These are phyloP conservation scores for Burhinus oedicnemus DNA, from an alignment of 2,113 vertebrate genomes.

Conservation along the genomic window DNA sequence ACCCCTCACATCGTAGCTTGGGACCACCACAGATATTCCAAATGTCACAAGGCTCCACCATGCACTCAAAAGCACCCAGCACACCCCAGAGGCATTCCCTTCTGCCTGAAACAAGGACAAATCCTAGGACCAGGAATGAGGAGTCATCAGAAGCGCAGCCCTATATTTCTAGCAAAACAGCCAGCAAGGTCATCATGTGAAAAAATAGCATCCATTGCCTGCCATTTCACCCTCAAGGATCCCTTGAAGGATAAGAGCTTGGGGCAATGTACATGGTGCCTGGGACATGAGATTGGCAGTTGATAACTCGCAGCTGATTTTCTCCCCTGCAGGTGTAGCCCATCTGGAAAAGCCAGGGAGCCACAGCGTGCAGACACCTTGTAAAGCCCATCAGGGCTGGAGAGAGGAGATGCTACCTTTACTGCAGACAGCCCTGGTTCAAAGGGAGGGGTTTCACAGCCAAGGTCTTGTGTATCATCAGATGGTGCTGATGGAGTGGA, in stretches of 20 bases:
- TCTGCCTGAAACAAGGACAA: background rate
- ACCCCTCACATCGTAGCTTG: accelerated
- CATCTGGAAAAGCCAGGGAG: background rate
- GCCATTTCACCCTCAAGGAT: too few species aligned
- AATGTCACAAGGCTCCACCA: accelerated
- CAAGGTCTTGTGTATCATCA: background rate
- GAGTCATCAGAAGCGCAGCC: accelerated
- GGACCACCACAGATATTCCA: background rate
- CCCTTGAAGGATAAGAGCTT: background rate
- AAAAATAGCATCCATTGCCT: accelerated
- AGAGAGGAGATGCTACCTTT: accelerated
- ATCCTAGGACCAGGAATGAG: background rate
- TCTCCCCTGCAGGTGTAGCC: background rate
- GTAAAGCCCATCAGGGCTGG: background rate
- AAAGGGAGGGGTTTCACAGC: accelerated
- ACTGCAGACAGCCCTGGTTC: accelerated
- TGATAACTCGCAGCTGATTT: background rate
- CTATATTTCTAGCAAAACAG: background rate
- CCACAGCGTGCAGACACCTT: background rate
- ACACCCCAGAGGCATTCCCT: background rate
- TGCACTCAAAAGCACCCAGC: background rate
- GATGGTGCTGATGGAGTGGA: background rate
- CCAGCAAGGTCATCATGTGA: accelerated
- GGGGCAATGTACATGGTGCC: background rate
- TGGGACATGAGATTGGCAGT: background rate